Evolutionary conservation across 1,140 invertebrate species (phyloP), one percentile per base, ranked within the genome.

Genomic region (Campoletis sonorensis): DNA sequence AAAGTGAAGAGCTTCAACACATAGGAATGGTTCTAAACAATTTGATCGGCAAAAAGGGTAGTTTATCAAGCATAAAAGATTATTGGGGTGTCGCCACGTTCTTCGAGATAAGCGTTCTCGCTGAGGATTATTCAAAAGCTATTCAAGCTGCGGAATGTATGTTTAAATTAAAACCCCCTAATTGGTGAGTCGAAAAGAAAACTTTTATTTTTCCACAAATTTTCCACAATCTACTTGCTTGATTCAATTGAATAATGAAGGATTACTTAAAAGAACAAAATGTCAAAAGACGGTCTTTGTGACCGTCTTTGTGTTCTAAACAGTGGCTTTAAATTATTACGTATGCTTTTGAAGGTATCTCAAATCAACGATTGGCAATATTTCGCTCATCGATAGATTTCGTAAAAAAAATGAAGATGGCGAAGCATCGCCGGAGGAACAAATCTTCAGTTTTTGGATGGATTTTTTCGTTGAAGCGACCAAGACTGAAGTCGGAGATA

Each of bases 51-150:
- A 97, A 98, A 88, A 99, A 99, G 91, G 99, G 99, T 26, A 98
- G 97, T 89, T 91, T 99, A 21, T 95, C 95, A 0, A 97, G 97
- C 23, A 92, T 99, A 3, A 97, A 96, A 86, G 98, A 99, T 88
- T 99, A 99, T 89, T 99, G 99, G 99, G 98, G 99, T 92, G 98
- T 99, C 10, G 99, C 99, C 0, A 99, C 98, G 1, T 99, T 99
- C 92, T 99, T 99, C 92, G 99, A 99, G 92, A 99, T 99, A 79
- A 98, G 97, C 78, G 98, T 99, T 0, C 92, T 99, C 18, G 98
- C 98, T 18, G 97, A 99, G 91, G 98, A 99, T 91, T 99, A 99
- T 92, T 93, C 95, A 4, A 99, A 99, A 92, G 98, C 99, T 8
- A 97, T 98, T 86, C 97, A 99, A 93, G 99, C 98, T 21, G 98